Conservation (phyloP, 2,888 invertebrate species). For the Xylota segnis region DNA sequence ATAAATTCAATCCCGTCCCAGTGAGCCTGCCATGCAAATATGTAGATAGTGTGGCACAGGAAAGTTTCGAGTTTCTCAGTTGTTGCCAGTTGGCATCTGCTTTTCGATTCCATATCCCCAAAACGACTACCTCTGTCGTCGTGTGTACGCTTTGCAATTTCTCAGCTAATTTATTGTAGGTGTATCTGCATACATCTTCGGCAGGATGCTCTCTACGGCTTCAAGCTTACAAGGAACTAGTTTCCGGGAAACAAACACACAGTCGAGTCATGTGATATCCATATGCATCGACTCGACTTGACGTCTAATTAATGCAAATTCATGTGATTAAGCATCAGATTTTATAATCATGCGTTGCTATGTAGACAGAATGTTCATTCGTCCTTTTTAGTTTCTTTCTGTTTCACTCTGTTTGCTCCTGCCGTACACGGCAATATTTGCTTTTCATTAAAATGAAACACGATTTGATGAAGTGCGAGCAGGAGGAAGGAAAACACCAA, state of each 20-base stretch:
- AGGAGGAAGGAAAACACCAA: constrained; percentile 32
- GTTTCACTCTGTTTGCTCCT: not conserved
- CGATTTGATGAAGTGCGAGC: constrained; percentile 4
- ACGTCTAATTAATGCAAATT: constrained; percentile 71
- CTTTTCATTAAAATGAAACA: constrained; percentile 56
- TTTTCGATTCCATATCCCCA: constrained; percentile 6
- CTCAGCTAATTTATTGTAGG: constrained; percentile 48
- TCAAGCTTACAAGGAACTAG: constrained; percentile 32
- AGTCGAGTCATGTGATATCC: constrained; percentile 42
- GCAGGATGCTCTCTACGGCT: constrained; percentile 22
- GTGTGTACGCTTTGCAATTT: constrained; percentile 35
- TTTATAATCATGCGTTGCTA: constrained; percentile 49
- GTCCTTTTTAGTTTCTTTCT: too few relatives aligned
- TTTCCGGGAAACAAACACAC: constrained; percentile 54
- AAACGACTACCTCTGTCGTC: constrained; percentile 3
- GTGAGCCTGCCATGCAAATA: not conserved
- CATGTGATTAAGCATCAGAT: constrained; percentile 53
- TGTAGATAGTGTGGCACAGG: not conserved
- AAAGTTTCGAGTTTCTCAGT: constrained; percentile 44
- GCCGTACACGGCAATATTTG: constrained; percentile 42
- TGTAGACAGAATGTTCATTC: constrained; percentile 23
- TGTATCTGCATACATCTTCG: constrained; percentile 3
- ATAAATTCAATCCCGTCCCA: constrained; percentile 21
- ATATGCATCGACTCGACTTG: constrained; percentile 44
- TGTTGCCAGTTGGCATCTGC: constrained; percentile 59